phyloP scores from a whole-genome alignment of 2,888 invertebrate species.

The Orthosia cruda region DNA sequence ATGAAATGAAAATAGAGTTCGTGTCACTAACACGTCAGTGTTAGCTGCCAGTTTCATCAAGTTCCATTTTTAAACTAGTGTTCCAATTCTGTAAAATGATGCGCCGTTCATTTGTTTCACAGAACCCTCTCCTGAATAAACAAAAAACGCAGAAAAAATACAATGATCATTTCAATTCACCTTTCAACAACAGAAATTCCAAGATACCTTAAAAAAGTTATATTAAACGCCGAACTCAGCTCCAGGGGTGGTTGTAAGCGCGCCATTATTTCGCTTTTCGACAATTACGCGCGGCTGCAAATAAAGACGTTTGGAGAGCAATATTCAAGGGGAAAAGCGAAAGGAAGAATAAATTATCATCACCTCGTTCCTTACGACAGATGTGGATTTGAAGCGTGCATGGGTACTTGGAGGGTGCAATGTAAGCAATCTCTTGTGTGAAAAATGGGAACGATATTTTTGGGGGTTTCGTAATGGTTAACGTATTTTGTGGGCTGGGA shows the following conservation, averaged over 20 bases:
- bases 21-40: background rate
- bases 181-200: slow-evolving; percentile 57
- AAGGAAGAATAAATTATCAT: slow-evolving; percentile 83
- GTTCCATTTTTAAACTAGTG: slow-evolving; percentile 13
- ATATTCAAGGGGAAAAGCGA: slow-evolving; percentile 78
- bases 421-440: slow-evolving; percentile 25
- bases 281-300: slow-evolving; percentile 79
- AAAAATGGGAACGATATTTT: slow-evolving; percentile 21
- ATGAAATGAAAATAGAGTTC: background rate
- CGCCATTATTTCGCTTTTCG: slow-evolving; percentile 74
- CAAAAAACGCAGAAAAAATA: slow-evolving; percentile 23
- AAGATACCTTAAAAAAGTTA: slow-evolving; percentile 64
- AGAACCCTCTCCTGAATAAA: slow-evolving; percentile 20
- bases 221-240: slow-evolving; percentile 57
- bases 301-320: slow-evolving; percentile 80
- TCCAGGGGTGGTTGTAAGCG: slow-evolving; percentile 66
- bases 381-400: slow-evolving; percentile 44
- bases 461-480: slow-evolving; percentile 4
- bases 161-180: slow-evolving; percentile 63
- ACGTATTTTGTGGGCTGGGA: background rate
- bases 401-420: slow-evolving; percentile 20
- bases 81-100: background rate
- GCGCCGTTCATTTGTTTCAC: background rate
- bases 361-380: slow-evolving; percentile 75
- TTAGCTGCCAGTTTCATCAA: background rate